Evolutionary conservation across 2,113 vertebrate genomes (phyloP).

Genomic region (Meleagris gallopavo): DNA sequence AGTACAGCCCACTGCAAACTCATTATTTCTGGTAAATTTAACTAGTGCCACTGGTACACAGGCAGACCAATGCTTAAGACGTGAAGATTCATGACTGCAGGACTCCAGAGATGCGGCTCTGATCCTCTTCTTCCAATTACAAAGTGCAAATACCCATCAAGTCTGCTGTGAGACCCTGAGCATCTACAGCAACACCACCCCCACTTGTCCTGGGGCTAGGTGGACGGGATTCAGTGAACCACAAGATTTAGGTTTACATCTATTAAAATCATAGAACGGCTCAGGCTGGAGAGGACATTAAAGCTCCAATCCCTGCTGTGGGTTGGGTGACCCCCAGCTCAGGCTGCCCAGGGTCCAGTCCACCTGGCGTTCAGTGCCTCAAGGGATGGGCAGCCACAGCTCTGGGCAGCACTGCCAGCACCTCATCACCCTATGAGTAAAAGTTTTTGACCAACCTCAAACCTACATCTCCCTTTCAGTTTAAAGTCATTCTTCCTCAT

Average conservation of each 20-base stretch:
- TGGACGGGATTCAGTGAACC: neutral
- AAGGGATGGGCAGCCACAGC: no score
- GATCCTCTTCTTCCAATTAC: neutral
- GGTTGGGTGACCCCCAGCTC: no score
- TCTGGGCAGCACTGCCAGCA: no score
- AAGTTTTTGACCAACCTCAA: no score
- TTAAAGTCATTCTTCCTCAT: no score
- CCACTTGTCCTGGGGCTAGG: accelerated
- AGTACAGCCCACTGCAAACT: neutral
- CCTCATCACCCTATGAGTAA: no score
- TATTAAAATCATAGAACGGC: neutral
- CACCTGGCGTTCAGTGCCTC: no score
- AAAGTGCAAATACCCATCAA: neutral
- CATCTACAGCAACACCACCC: neutral
- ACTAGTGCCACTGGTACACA: neutral
- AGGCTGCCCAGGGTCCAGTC: no score
- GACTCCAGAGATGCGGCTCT: neutral
- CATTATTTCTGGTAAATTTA: neutral
- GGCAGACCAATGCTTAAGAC: accelerated
- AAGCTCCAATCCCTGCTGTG: no score
- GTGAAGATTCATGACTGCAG: neutral
- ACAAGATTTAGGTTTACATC: neutral
- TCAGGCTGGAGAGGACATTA: no score
- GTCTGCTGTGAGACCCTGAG: neutral
- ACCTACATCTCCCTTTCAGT: no score